Evolutionary conservation across 2,113 vertebrate genomes (phyloP).

Genomic region (Grallaria varia): DNA sequence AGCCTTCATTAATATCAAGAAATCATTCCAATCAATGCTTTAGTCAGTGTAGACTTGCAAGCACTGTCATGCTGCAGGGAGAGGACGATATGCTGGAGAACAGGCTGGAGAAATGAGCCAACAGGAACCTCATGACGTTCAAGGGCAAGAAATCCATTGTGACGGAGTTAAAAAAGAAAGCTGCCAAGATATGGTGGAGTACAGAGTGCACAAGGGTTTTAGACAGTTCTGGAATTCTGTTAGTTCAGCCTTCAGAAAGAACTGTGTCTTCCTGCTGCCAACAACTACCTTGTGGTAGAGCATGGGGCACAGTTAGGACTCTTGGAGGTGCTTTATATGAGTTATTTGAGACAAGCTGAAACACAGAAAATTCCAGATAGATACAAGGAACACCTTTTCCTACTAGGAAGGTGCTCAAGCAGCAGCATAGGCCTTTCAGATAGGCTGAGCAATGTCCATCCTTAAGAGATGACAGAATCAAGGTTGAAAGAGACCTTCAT

Average conservation of each 20-base stretch:
- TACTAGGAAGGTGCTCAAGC: neutral
- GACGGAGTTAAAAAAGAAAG: neutral
- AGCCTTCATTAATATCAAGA: neutral
- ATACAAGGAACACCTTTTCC: neutral
- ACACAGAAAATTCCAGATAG: neutral
- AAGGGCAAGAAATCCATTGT: neutral
- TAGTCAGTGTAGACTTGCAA: neutral
- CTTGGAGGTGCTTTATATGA: neutral
- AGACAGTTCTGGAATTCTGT: neutral
- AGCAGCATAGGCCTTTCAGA: neutral
- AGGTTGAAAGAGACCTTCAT: neutral
- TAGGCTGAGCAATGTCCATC: neutral
- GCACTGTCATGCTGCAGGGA: fast-evolving
- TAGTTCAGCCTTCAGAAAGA: neutral
- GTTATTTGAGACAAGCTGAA: neutral
- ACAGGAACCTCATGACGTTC: neutral
- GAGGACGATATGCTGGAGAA: neutral
- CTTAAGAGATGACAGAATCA: neutral
- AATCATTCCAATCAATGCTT: neutral
- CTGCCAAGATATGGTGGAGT: fast-evolving
- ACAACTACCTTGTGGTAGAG: fast-evolving
- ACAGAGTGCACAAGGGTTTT: neutral
- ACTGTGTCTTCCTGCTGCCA: neutral
- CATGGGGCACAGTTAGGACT: neutral
- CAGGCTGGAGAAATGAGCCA: neutral